Percentiles rank a stretch among this genome's conserved stretches.
phyloP scores from a whole-genome alignment of 2,888 invertebrate genomes.

The Nephrotoma flavescens region DNA sequence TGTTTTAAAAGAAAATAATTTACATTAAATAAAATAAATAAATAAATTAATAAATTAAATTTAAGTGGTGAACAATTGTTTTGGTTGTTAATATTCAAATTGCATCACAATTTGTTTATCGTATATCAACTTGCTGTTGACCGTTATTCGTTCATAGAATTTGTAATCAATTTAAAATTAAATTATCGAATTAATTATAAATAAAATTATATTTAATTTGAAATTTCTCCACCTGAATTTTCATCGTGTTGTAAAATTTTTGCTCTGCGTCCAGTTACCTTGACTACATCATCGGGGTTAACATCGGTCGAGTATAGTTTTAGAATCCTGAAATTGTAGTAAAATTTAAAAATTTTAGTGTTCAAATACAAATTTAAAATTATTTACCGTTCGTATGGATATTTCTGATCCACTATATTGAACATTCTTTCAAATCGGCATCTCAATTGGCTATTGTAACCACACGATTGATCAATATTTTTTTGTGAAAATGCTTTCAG shows the following conservation, averaged over 20 bases:
- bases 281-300: neutral
- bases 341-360: neutral
- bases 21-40: neutral
- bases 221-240: neutral
- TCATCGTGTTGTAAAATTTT: neutral
- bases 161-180: neutral
- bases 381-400: constrained; percentile 35
- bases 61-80: neutral
- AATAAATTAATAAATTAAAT: neutral
- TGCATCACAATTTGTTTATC: neutral
- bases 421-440: constrained; percentile 36
- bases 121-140: neutral
- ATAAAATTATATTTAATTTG: neutral
- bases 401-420: constrained; percentile 36
- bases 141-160: neutral
- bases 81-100: neutral
- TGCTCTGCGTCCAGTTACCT: neutral
- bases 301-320: neutral
- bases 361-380: neutral
- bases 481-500: constrained; percentile 32
- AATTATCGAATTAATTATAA: neutral
- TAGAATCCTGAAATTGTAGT: neutral
- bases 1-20: neutral
- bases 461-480: constrained; percentile 18
- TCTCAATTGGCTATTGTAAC: constrained; percentile 28